Evolutionary conservation across 1,140 invertebrate species (phyloP), one percentile per base, ranked within the genome.

Genomic region (Rhyacophila brunnea): DNA sequence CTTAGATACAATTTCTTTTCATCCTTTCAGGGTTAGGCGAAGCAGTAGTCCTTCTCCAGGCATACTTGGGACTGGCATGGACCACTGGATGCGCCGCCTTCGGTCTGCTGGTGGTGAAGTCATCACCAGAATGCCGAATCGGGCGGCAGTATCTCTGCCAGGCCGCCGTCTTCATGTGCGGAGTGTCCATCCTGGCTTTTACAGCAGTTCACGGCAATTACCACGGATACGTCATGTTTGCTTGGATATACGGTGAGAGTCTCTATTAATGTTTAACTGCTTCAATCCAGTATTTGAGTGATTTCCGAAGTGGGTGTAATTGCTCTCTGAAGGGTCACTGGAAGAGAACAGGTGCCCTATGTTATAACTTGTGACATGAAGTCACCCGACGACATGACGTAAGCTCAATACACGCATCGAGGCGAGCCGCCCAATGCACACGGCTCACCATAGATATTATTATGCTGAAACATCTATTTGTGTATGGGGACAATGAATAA

Each of bases 81-180:
- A 85, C 88, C 0, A 74, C 92, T 1, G 92, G 93, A 0, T 92
- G 89, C 67, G 81, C 84, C 4, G 85, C 86, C 0, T 92, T 93
- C 68, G 92, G 93, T 13, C 80, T 90, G 47, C 78, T 95, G 19
- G 87, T 93, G 0, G 83, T 93, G 1, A 86, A 89, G 68, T 91
- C 91, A 66, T 91, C 85, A 42, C 83, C 84, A 14, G 90, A 94
- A 68, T 95, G 92, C 70, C 81, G 89, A 42, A 92, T 95, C 44
- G 91, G 89, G 0, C 75, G 91, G 17, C 91, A 94, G 70, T 93
- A 94, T 71, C 80, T 94, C 0, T 90, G 87, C 45, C 86, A 87
- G 73, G 87, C 85, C 1, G 87, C 87, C 3, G 83, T 86, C 11
- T 90, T 89, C 66, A 87, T 90, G 72, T 90, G 88, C 74, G 90